Base-by-base conservation (phyloP, 2,888 invertebrate species). In the Alitta virens region DNA sequence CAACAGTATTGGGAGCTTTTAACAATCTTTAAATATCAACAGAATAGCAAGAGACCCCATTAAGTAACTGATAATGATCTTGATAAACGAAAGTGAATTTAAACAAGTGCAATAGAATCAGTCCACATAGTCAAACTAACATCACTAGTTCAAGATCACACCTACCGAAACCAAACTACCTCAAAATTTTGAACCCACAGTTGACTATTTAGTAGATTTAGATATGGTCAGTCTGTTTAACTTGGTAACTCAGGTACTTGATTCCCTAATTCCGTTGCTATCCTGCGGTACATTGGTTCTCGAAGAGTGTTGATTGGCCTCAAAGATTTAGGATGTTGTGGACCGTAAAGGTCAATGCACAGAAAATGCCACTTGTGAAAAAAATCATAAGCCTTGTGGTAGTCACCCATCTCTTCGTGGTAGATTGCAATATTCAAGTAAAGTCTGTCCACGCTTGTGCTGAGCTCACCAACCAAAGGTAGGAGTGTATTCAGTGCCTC, bases 391-490 rank as follows among this genome's bases (percentile, higher is more conserved):
- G 69, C 66, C 27, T 61, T 53, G 23, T 60, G 12, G 21, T 64
- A 62, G 43, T 71, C 56, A 1, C 66, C 63, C 1, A 33, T 52
- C 23, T 67, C 67, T 46, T 71, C 71, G 40, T 63, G 65, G 55
- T 66, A 62, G 42, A 68, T 71, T 38, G 58, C 71, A n/a, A 63
- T 60, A 56, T 71, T 71, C 23, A 68, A 60, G 60, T 62, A 63
- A 43, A 68, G 63, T 16, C 71, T 51, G 26, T 63, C 68, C 25
- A 66, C 49, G 21, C 52, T 25, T n/a, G 56, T 56, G 38, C 67
- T 61, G 21, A 59, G 18, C 42, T 67, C 63, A 2, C 68, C 69
- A 3, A 60, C 60, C 1, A 60, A 52, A 12, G 52, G 55, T 26
- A 62, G 49, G 1, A 53, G 40, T 27, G 61, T 18, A 1, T 64